phyloP scores from a whole-genome alignment of 2,797 vertebrate species.

The Spea hammondii region DNA sequence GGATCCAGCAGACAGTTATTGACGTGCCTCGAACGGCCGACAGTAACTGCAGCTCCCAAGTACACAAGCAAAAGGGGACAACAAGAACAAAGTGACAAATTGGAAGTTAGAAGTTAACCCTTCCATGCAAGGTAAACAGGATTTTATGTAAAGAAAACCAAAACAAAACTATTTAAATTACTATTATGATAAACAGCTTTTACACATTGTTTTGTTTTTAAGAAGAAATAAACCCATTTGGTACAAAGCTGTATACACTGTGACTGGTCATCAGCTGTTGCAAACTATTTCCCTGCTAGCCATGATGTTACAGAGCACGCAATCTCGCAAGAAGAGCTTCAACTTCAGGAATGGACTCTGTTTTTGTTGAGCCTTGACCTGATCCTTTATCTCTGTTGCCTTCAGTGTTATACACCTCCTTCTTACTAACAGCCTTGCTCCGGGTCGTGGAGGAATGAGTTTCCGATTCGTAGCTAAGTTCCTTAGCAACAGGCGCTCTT shows the following conservation, averaged over 20 bases:
- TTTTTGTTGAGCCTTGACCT: constrained; percentile 65
- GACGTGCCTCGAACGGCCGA: too few species aligned
- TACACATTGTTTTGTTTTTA: neutral
- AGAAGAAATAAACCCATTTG: neutral
- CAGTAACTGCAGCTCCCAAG: too few species aligned
- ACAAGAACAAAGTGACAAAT: too few species aligned
- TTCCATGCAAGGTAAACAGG: neutral
- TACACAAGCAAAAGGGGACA: too few species aligned
- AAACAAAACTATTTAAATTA: neutral
- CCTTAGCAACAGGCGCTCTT: constrained; percentile 75
- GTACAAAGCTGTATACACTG: neutral
- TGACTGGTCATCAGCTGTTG: neutral
- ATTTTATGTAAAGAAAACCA: neutral
- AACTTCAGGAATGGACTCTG: constrained; percentile 79
- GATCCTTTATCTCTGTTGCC: constrained; percentile 68
- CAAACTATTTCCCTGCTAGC: neutral
- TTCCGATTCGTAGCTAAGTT: constrained; percentile 78
- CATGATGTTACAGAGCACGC: constrained; percentile 76
- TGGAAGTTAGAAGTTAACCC: too few species aligned
- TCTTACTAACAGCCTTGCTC: constrained; percentile 66
- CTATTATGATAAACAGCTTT: neutral
- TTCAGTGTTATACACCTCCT: constrained; percentile 61
- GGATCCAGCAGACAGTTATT: too few species aligned
- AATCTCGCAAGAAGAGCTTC: constrained; percentile 91
- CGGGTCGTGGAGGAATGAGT: constrained; percentile 65